Conservation (phyloP, 2,113 vertebrate species). For the Menidia beryllina region DNA sequence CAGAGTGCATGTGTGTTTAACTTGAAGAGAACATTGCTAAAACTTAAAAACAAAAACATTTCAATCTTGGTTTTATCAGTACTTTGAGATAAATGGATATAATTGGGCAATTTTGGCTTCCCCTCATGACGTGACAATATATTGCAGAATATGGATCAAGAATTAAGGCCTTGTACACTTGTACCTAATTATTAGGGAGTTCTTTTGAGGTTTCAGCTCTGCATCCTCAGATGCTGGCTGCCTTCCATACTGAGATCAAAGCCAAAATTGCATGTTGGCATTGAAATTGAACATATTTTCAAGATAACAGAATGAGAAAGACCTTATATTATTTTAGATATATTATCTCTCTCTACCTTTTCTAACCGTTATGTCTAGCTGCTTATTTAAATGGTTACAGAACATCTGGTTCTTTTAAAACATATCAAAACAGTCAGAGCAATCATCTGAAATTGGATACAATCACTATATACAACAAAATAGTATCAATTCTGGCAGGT, state of each 20-base stretch:
- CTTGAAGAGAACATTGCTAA: not conserved
- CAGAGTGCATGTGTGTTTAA: not conserved
- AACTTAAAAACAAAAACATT: not conserved
- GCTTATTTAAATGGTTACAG: not conserved
- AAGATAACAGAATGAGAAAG: not conserved
- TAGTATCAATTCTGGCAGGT: too few species aligned
- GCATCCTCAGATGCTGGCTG: not conserved
- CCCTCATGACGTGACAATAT: not conserved
- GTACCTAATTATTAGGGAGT: not conserved
- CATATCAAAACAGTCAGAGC: too few species aligned
- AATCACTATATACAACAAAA: too few species aligned
- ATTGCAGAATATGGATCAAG: slow-evolving; percentile 3
- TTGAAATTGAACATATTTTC: not conserved
- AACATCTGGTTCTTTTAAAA: too few species aligned
- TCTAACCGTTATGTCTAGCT: not conserved
- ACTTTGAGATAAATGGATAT: too few species aligned
- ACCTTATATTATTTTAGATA: not conserved
- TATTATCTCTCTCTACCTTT: not conserved
- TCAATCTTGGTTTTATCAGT: not conserved
- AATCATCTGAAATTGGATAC: too few species aligned
- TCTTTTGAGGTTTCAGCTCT: not conserved
- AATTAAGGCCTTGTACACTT: not conserved
- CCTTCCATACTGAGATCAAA: not conserved
- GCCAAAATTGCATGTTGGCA: not conserved
- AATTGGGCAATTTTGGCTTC: not conserved